Evolutionary conservation across 2,113 vertebrate species (phyloP).

Genomic region (Trichechus manatus): DNA sequence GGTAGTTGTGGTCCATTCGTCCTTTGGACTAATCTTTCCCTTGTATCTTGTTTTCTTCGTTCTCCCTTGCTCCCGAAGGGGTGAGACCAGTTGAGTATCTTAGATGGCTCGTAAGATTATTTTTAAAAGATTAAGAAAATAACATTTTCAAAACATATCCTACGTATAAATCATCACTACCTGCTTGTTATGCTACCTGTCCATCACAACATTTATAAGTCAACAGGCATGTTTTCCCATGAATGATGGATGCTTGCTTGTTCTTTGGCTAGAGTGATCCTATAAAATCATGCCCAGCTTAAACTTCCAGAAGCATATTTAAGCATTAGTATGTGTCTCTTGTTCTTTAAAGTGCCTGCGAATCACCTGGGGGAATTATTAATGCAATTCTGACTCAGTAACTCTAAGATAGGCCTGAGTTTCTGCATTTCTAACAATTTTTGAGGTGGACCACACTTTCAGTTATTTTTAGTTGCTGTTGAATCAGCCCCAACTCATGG

Average conservation of each 20-base stretch:
- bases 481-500: background rate
- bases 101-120: background rate
- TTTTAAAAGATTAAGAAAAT: conserved; percentile 29
- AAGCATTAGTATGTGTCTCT: background rate
- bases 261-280: background rate
- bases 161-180: background rate
- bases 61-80: too few relatives aligned
- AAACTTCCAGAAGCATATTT: background rate
- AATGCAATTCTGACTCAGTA: background rate
- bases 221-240: background rate
- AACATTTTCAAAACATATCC: background rate
- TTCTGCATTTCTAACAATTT: background rate
- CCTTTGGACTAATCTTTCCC: too few relatives aligned
- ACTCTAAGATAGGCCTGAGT: background rate
- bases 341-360: background rate
- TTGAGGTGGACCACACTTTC: background rate
- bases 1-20: too few relatives aligned
- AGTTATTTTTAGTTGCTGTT: background rate
- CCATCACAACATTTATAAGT: background rate
- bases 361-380: background rate
- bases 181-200: background rate
- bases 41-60: too few relatives aligned
- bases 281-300: background rate
- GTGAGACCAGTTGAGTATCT: too few relatives aligned
- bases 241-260: background rate